Conservation (phyloP, 2,888 invertebrate genomes). For the Salpingus planirostris region DNA sequence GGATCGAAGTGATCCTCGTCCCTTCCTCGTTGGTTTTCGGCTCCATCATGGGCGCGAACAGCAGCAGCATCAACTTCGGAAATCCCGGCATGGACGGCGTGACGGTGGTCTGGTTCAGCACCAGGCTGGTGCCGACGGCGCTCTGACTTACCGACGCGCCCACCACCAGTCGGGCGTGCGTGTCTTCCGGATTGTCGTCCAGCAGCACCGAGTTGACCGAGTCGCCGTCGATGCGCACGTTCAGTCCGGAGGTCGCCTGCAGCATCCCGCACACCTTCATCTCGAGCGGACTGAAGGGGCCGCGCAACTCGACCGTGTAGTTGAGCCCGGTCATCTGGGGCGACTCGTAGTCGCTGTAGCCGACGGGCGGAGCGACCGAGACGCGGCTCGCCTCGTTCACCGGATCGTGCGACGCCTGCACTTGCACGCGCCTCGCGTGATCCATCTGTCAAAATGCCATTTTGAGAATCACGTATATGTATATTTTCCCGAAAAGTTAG, state of each 20-base stretch:
- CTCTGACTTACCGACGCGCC: conserved; percentile 55
- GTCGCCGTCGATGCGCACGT: conserved; percentile 58
- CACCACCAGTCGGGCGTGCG: conserved; percentile 59
- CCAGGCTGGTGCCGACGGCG: conserved; percentile 42
- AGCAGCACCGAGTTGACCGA: conserved; percentile 83
- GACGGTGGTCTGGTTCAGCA: conserved; percentile 72
- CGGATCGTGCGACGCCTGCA: conserved; percentile 23
- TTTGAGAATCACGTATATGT: no score
- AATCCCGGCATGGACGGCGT: conserved; percentile 86
- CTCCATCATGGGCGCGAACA: conserved; percentile 63
- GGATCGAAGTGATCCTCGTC: conserved; percentile 62
- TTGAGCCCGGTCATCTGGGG: conserved; percentile 21
- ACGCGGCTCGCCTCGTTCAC: conserved; percentile 14
- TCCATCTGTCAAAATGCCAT: no score
- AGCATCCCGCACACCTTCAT: conserved; percentile 56
- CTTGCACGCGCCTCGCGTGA: conserved; percentile 20
- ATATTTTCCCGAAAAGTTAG: no score
- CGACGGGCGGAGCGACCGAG: conserved; percentile 2
- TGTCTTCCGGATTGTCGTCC: conserved; percentile 69
- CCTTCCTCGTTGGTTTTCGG: conserved; percentile 50
- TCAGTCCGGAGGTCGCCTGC: conserved; percentile 49
- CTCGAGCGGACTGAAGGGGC: conserved; percentile 79
- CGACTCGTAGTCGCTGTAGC: conserved; percentile 33
- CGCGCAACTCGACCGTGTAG: conserved; percentile 47
- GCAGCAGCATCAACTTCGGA: conserved; percentile 62